These are phyloP conservation scores for Sepiola atlantica DNA, from an alignment of 2,888 invertebrate species.

Conservation along the genomic window DNA sequence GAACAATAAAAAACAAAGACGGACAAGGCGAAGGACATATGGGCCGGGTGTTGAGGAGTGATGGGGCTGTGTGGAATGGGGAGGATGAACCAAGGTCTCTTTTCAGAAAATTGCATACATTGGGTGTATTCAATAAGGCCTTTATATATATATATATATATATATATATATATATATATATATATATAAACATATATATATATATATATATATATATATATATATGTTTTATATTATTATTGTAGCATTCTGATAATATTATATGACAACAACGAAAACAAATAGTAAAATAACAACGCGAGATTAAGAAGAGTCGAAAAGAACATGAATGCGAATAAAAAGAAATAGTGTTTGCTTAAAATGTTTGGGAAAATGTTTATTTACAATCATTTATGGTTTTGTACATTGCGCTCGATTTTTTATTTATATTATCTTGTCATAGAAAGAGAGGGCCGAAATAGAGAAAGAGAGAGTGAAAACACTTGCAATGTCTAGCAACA, in stretches of 20 bases:
- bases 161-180: too few relatives aligned
- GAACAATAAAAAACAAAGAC: not conserved
- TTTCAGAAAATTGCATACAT: not conserved
- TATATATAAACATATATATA: too few relatives aligned
- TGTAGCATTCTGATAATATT: not conserved
- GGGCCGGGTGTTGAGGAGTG: not conserved
- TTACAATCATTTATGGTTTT: not conserved
- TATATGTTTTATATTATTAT: not conserved
- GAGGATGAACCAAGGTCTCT: not conserved
- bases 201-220: too few relatives aligned
- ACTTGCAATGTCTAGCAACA: too few relatives aligned
- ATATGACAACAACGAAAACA: not conserved
- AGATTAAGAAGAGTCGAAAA: not conserved
- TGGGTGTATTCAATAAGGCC: not conserved
- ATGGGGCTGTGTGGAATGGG: not conserved
- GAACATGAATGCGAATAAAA: not conserved
- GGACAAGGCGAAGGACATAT: not conserved
- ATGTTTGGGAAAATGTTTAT: not conserved
- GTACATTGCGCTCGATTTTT: not conserved
- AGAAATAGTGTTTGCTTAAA: not conserved
- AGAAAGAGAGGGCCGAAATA: too few relatives aligned
- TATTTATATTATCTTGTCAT: not conserved
- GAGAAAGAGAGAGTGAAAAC: too few relatives aligned
- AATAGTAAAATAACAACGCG: not conserved
- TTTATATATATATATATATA: too few relatives aligned